Conservation (phyloP, 1,140 invertebrate species). For the Parapsyche elsis region DNA sequence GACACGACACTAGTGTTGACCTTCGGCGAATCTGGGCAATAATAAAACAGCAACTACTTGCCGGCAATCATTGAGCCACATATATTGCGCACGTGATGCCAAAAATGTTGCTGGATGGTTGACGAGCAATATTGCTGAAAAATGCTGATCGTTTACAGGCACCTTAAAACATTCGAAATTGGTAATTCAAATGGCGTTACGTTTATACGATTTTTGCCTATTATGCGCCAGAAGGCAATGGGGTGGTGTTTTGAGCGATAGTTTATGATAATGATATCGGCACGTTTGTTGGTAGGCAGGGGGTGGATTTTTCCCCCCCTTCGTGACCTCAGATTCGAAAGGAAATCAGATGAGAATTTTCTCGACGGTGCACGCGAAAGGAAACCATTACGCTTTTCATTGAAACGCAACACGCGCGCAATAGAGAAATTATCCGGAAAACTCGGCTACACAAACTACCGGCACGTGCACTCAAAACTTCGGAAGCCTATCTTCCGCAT, state of each 20-base stretch:
- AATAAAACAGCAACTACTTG: no score
- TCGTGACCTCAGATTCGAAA: constrained; percentile 29
- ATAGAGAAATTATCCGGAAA: constrained; percentile 22
- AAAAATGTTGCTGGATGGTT: no score
- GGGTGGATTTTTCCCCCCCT: neutral
- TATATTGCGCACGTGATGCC: no score
- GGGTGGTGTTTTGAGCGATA: constrained; percentile 13
- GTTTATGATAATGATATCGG: constrained; percentile 40
- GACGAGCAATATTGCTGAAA: no score
- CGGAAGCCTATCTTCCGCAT: no score
- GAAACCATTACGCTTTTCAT: constrained; percentile 39
- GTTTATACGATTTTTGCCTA: neutral
- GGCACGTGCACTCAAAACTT: no score
- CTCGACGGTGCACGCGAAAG: constrained; percentile 33
- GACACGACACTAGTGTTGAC: no score
- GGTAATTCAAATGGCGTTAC: neutral
- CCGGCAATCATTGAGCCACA: no score
- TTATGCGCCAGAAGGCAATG: neutral
- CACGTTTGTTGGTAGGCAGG: neutral
- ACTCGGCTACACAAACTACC: neutral
- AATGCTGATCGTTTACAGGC: no score
- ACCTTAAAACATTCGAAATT: no score
- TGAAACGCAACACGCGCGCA: constrained; percentile 36
- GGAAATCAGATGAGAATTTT: constrained; percentile 26
- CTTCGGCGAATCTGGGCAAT: no score